These are phyloP conservation scores for Oikopleura albicans DNA, from an alignment of 23 tunicate genomes.

Conservation along the genomic window DNA sequence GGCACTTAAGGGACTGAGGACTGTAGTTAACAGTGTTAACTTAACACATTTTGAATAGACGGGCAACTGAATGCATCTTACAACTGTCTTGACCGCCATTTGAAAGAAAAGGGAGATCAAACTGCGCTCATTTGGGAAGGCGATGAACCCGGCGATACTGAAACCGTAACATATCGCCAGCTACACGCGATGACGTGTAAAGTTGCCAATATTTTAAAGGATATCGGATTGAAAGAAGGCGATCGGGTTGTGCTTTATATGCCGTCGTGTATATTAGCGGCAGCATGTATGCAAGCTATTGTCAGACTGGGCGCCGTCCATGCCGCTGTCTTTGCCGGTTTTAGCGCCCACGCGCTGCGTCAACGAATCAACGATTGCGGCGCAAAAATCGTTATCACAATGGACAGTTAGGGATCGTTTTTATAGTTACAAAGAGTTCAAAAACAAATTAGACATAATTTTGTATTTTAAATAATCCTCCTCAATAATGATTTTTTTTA, in stretches of 20 bases:
- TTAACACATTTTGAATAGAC: too few relatives aligned
- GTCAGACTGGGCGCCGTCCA: conserved; percentile 74
- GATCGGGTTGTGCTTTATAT: conserved; percentile 73
- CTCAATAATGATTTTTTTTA: too few relatives aligned
- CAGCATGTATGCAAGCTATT: conserved; percentile 68
- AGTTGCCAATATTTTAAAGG: conserved; percentile 32
- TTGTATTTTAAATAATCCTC: too few relatives aligned
- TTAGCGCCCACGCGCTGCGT: conserved; percentile 70
- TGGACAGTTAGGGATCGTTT: too few relatives aligned
- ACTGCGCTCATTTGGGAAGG: conserved; percentile 79
- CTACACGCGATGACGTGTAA: conserved; percentile 37
- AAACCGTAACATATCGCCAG: conserved; percentile 33
- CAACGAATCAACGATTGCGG: conserved; percentile 60
- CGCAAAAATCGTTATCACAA: conserved; percentile 39
- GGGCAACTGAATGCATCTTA: conserved; percentile 59
- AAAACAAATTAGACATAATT: too few relatives aligned
- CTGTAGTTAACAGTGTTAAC: too few relatives aligned
- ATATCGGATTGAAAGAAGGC: conserved; percentile 46
- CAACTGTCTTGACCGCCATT: conserved; percentile 84
- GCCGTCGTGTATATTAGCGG: conserved; percentile 76
- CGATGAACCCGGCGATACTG: conserved; percentile 55
- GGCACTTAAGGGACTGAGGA: too few relatives aligned
- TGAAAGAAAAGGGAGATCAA: conserved; percentile 30
- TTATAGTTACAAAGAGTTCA: too few relatives aligned
- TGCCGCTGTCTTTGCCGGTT: conserved; percentile 77